phyloP scores from a whole-genome alignment of 2,888 invertebrate species.

The Ennomos erosarius region DNA sequence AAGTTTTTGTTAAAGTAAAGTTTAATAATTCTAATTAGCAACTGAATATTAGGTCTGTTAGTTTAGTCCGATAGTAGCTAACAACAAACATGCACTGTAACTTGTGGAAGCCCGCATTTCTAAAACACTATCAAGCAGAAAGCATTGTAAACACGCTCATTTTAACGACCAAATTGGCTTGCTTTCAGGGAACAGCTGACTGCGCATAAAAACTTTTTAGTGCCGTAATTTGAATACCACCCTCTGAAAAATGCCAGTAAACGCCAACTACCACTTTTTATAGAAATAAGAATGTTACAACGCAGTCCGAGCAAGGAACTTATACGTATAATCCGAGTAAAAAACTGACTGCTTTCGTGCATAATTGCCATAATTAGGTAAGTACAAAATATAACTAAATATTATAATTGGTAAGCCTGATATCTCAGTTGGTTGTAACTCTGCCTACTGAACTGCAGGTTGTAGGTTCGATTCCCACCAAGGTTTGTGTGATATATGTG shows the following conservation, averaged over 20 bases:
- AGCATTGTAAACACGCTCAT: slow-evolving; percentile 7
- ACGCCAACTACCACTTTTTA: slow-evolving; percentile 18
- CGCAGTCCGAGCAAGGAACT: slow-evolving; percentile 14
- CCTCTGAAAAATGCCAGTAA: slow-evolving; percentile 22
- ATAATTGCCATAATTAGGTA: no score
- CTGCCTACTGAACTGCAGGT: no score
- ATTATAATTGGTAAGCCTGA: no score
- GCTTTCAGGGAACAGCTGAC: slow-evolving; percentile 17
- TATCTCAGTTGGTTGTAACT: no score
- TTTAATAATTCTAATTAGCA: no score
- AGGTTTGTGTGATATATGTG: no score
- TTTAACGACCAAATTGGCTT: slow-evolving; percentile 26
- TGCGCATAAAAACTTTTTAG: slow-evolving; percentile 25
- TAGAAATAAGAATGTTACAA: slow-evolving; percentile 28
- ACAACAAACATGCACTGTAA: neutral
- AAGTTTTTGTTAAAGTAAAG: no score
- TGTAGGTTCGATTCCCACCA: no score
- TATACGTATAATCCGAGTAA: slow-evolving; percentile 21
- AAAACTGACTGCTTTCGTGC: neutral
- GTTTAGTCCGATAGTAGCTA: neutral
- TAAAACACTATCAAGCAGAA: slow-evolving; percentile 18
- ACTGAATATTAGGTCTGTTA: no score
- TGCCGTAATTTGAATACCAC: slow-evolving; percentile 15
- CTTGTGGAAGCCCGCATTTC: neutral
- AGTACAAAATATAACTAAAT: no score